These are phyloP conservation scores for Eupithecia vulgata DNA, from an alignment of 2,888 invertebrate species.

Conservation along the genomic window DNA sequence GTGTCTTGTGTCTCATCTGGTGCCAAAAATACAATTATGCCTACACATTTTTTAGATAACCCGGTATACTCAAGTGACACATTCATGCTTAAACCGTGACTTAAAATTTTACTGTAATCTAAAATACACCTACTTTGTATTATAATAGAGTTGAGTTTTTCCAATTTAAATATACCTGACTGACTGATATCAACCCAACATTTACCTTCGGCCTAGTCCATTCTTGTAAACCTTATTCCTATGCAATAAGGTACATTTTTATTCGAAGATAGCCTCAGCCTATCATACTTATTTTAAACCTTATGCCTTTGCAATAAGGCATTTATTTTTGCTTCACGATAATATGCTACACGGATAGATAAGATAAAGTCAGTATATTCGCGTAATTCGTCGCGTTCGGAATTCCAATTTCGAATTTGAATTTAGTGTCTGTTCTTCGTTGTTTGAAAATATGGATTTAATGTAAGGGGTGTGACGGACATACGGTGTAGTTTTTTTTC, in stretches of 20 bases:
- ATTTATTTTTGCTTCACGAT: neutral
- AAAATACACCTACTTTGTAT: neutral
- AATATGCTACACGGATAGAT: constrained; percentile 27
- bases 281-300: neutral
- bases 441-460: neutral
- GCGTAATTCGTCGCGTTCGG: constrained; percentile 34
- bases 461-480: neutral
- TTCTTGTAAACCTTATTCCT: constrained; percentile 3
- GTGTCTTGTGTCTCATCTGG: neutral
- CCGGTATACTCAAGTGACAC: constrained; percentile 8
- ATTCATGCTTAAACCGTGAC: neutral
- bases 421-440: neutral
- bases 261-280: neutral
- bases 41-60: constrained; percentile 12
- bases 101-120: neutral
- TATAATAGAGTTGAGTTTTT: neutral
- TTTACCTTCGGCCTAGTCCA: neutral
- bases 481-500: no score
- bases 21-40: neutral
- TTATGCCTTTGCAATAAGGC: constrained; percentile 5
- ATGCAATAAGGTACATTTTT: constrained; percentile 9
- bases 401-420: constrained; percentile 24
- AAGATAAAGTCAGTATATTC: constrained; percentile 36
- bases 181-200: neutral
- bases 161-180: neutral